Base-by-base conservation (phyloP, 2,797 vertebrate genomes). In the Sebastes aleutianus region DNA sequence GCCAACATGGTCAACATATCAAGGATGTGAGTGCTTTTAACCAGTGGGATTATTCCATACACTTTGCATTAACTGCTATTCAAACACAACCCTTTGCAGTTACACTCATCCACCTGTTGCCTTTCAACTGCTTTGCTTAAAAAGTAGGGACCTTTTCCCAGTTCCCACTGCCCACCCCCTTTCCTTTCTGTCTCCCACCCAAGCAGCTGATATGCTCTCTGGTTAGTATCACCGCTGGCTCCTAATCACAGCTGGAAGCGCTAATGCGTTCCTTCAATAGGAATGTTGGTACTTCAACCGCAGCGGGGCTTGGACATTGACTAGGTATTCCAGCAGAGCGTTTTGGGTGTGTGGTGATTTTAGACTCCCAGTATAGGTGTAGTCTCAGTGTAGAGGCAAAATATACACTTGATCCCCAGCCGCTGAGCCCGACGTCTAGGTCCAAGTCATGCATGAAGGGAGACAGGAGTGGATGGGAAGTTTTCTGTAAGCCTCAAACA, bases 1-100 rank as follows among this genome's bases (percentile, higher is more conserved):
- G 94, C 96, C 88, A 95, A 93, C 91, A 92, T 98, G 87, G 95
- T 96, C 89, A 99, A 99, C 94, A 97, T 99, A 90, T 98, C 98
- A 75, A 96, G 95, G 76, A 98, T 99, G 98, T 99, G 95, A 98
- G 98, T 98, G 50, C 1, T 9, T 58, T 66, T 36, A 39, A 64
- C 6, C 18, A 47, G 4, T 4, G 31, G 13, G n/a, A 47, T 69
- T 78, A 27, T 72, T 82, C 22, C 16, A 56, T 5, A 74, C 26
- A 71, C 65, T 68, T 73, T 57, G 64, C 63, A 75, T 80, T 36
- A 61, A 54, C 50, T 34, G 57, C 32, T 22, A 11, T 54, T 58
- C 24, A 75, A 70, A 74, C 43, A 34, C 24, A 31, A 27, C 20
- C 27, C 36, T 62, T 74, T 34, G 69, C 62, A 27, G 39, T 50